Base-by-base conservation (phyloP, 1,140 invertebrate species). In the Penaeus chinensis region DNA sequence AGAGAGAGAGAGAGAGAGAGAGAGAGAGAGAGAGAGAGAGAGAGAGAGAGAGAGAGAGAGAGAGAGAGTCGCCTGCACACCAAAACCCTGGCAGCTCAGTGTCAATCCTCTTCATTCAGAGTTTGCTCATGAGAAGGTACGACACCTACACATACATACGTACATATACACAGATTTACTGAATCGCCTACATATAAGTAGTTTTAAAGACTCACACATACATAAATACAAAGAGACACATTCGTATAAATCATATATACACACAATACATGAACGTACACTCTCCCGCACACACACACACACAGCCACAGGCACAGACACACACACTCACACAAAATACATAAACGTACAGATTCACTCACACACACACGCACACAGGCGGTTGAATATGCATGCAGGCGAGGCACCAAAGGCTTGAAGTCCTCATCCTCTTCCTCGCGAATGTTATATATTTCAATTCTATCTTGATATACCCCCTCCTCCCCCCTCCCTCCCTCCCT, bases 401-500 rank as follows among this genome's bases (percentile, higher is more conserved):
- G 24, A 54, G 24, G 62, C 60, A 62, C 85, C 79, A 87, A 87
- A 87, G 47, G 47, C 47, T n/a, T n/a, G 47, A 47, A 7, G 47
- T 47, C 47, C 47, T 47, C 47, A 47, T 47, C 47, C 47, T 47
- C 47, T 47, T 47, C 47, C 47, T 81, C 74, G 82, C 85, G 80
- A 22, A 69, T 32, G 74, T 80, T 74, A 87, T 82, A 87, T 87
- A 82, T 87, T 87, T 87, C 85, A 87, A 82, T 87, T 87, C 85
- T 82, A 82, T 87, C 85, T 87, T 87, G 85, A 87, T 87, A 87
- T 82, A 87, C 79, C 85, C 80, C 18, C 42, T 37, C 27, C 62
- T 32, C 54, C 24, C 69, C 47, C 47, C 5, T 4, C 11, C 47
- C 5, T 2, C 32, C 32, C 2, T 2, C 32, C 32, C 2, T 2